Base-by-base conservation (phyloP, 2,888 invertebrate genomes). In the Torymus auratus region DNA sequence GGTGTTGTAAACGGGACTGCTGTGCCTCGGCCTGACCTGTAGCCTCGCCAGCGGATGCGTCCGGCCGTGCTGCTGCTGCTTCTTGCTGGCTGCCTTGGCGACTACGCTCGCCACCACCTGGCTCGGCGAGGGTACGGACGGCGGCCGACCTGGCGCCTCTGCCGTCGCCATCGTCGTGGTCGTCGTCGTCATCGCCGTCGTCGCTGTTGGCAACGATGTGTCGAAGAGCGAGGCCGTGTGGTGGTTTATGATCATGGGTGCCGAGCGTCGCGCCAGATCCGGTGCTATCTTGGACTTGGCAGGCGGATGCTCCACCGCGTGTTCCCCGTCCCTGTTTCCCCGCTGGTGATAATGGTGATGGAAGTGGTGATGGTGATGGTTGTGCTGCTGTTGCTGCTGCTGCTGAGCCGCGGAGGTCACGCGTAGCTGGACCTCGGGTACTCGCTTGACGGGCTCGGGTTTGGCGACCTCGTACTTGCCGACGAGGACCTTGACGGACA, bases 1-100 rank as follows among this genome's bases (percentile, higher is more conserved):
- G 89, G 96, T 96, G 93, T 96, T 96, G 92, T 96, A 96, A 91
- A 96, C 95, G 89, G 95, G 94, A 92, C 96, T 95, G 92, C 95
- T 95, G 92, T 95, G 93, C 92, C 94, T 93, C 87, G 94, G 93
- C 92, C 95, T 94, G 91, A 95, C 93, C 92, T 95, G 95, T 91
- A 98, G 94, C 94, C 95, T 95, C 88, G 97, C 95, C 89, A 98
- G 93, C 85, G 98, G 97, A 93, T 98, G 97, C 88, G 96, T 97
- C 92, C 96, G 96, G 87, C 97, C 97, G 91, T 96, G 97, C 91
- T 97, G 97, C 88, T 95, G 97, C 88, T 96, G 96, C 91, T 96
- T 94, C 91, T 96, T 96, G 86, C 93, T 94, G 89, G 94, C 94
- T 88, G 94, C 94, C 91, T 94, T 94, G 85, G 94, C 94, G 87